These are phyloP conservation scores for Atlantisia rogersi DNA, from an alignment of 2,113 vertebrate genomes.

Conservation along the genomic window DNA sequence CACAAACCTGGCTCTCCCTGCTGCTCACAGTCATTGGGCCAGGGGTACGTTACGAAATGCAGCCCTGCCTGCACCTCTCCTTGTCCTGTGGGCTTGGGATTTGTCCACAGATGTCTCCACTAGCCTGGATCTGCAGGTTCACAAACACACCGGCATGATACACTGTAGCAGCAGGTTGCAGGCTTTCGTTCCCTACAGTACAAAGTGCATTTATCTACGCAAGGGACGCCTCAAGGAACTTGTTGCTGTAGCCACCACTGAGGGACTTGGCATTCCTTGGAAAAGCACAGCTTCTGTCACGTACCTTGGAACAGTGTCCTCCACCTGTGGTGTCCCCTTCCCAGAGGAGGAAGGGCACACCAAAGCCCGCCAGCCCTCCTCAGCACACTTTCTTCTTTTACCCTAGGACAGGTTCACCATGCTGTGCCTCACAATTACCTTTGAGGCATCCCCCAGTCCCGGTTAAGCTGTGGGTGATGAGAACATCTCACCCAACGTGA, in stretches of 20 bases:
- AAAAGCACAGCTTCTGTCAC: not conserved
- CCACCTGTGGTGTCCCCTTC: not conserved
- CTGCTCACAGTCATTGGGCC: not conserved
- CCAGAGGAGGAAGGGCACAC: not conserved
- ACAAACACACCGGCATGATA: not conserved
- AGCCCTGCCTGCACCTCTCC: not conserved
- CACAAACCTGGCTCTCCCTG: rapidly evolving
- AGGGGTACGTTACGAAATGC: not conserved
- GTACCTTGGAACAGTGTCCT: rapidly evolving
- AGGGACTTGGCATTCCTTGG: rapidly evolving
- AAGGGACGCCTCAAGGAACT: not conserved
- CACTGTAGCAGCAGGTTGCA: not conserved
- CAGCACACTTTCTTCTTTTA: not conserved
- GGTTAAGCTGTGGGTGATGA: rapidly evolving
- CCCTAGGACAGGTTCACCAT: not conserved
- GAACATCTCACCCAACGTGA: not conserved
- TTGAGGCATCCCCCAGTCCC: not conserved
- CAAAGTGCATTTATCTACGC: not conserved
- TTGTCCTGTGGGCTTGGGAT: not conserved
- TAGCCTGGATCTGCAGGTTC: not conserved
- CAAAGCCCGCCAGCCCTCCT: not conserved
- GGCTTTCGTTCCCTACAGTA: not conserved
- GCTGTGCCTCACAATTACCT: not conserved
- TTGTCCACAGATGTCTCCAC: not conserved
- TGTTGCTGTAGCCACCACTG: not conserved